These are phyloP conservation scores for Gallinago nigripennis DNA, from an alignment of 2,797 vertebrate species.

Conservation along the genomic window DNA sequence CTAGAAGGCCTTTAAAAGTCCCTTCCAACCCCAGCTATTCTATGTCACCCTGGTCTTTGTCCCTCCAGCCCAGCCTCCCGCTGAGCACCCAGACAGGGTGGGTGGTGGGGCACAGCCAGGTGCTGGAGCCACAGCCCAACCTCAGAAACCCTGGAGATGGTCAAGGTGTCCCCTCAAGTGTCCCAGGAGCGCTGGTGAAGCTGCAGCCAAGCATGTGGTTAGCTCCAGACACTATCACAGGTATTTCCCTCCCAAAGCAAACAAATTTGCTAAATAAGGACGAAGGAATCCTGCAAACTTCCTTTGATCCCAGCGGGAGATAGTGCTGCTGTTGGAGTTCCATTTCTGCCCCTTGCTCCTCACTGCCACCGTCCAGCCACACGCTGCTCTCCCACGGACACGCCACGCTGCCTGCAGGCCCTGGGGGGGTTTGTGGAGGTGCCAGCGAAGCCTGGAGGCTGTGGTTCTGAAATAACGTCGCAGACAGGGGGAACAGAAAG, in stretches of 20 bases:
- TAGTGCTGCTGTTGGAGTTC: not conserved
- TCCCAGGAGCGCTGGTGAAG: not conserved
- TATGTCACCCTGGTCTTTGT: not conserved
- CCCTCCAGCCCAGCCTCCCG: not conserved
- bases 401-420: not conserved
- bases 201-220: not conserved
- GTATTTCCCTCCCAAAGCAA: not conserved
- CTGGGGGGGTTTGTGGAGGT: rapidly evolving
- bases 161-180: not conserved
- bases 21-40: not conserved
- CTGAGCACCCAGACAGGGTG: not conserved
- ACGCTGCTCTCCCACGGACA: not conserved
- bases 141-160: not conserved
- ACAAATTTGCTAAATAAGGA: not conserved
- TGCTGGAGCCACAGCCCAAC: not conserved
- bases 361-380: rapidly evolving
- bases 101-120: rapidly evolving
- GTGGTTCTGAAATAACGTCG: not conserved
- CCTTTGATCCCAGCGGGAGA: not conserved
- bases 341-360: not conserved
- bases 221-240: not conserved
- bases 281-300: not conserved
- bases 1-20: not conserved
- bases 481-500: not conserved
- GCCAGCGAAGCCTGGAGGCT: not conserved